Evolutionary conservation across 2,888 invertebrate species (phyloP).

Genomic region (Arenicola marina): DNA sequence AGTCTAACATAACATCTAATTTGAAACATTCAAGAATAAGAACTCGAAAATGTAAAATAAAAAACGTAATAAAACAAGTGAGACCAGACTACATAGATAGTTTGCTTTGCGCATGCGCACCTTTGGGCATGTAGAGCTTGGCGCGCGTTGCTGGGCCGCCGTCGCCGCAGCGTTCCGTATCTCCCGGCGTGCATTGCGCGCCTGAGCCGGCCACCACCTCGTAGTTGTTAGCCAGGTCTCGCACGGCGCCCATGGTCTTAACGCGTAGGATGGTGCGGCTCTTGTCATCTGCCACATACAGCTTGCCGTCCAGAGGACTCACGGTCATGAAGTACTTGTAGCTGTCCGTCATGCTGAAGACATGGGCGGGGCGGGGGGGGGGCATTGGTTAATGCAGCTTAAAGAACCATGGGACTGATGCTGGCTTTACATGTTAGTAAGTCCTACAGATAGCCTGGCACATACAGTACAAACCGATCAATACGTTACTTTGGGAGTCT

Average conservation of each 20-base stretch:
- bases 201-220: conserved; percentile 94
- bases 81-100: not conserved
- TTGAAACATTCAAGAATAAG: no score
- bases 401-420: no score
- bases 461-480: no score
- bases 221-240: conserved; percentile 72
- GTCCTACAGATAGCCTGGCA: no score
- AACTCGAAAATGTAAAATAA: no score
- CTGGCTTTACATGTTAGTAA: no score
- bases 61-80: no score
- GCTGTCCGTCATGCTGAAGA: not conserved
- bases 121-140: conserved; percentile 88
- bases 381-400: no score
- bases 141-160: conserved; percentile 89
- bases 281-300: conserved; percentile 93
- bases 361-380: no score
- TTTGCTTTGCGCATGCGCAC: conserved; percentile 59
- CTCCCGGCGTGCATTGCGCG: conserved; percentile 73
- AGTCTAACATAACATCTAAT: no score
- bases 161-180: conserved; percentile 86
- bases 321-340: conserved; percentile 97
- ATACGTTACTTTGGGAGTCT: no score
- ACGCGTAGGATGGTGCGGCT: conserved; percentile 51
- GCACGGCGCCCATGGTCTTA: conserved; percentile 59
- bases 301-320: conserved; percentile 91